Evolutionary conservation across 1,140 invertebrate genomes (phyloP).

Genomic region (Zaprionus capensis): DNA sequence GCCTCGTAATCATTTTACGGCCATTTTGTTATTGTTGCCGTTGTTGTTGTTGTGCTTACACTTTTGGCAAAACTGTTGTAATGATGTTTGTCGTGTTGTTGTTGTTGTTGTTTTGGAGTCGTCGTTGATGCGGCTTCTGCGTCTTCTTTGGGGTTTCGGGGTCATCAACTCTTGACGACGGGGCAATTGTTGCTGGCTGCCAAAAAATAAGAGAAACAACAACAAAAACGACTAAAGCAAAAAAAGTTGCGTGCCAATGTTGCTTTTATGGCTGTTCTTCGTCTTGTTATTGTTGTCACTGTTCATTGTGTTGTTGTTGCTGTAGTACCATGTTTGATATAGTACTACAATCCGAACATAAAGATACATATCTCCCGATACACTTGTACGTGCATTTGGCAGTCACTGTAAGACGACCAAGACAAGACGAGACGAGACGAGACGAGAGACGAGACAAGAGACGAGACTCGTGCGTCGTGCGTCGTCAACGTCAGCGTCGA

Average conservation of each 20-base stretch:
- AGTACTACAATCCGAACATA: slow-evolving; percentile 21
- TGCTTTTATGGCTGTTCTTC: slow-evolving; percentile 1
- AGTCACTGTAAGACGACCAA: neutral
- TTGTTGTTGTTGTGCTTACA: slow-evolving; percentile 22
- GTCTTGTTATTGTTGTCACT: slow-evolving; percentile 8
- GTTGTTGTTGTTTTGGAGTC: slow-evolving; percentile 24
- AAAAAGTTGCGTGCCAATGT: slow-evolving; percentile 37
- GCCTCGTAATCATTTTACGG: slow-evolving; percentile 40
- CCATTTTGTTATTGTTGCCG: slow-evolving; percentile 39
- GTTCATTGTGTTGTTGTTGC: slow-evolving; percentile 16
- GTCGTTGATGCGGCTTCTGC: slow-evolving; percentile 27
- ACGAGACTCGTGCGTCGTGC: neutral
- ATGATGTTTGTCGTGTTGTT: slow-evolving; percentile 34
- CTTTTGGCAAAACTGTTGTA: slow-evolving; percentile 47
- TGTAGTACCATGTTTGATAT: slow-evolving; percentile 34
- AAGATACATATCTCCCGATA: slow-evolving; percentile 27
- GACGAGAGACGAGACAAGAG: neutral
- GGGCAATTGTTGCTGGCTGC: slow-evolving; percentile 27
- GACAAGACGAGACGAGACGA: neutral
- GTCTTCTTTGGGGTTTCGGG: slow-evolving; percentile 67
- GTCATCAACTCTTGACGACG: slow-evolving; percentile 58
- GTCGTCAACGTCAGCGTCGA: slow-evolving; percentile 10
- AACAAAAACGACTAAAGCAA: slow-evolving; percentile 10
- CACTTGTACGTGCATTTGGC: slow-evolving; percentile 23
- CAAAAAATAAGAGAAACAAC: slow-evolving; percentile 28